Evolutionary conservation across 2,113 vertebrate genomes (phyloP), one percentile per base, ranked within the genome.

Genomic region (Charina bottae): DNA sequence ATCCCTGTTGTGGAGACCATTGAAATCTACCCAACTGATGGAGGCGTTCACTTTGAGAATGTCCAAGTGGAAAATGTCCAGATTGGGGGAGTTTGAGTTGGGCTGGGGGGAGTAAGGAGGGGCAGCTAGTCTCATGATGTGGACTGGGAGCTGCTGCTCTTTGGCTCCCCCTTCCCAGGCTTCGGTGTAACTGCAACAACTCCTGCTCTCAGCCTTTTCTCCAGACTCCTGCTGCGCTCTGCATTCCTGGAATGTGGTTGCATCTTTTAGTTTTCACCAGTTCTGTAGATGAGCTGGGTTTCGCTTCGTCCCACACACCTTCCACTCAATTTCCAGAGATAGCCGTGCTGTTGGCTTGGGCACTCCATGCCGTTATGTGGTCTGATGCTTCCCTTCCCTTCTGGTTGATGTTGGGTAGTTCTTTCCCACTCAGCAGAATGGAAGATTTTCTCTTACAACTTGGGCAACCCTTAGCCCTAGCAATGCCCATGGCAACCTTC

Each of bases 11-110:
- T 97, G 60, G 97, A 97, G 88, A 97, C 97, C 28, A 97, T 98
- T 6, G 97, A 98, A 93, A 97, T 97, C 93, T 97, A 97, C 92
- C 97, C 97, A 13, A 96, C 96, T 23, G 92, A 95, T 0, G 96
- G 95, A 0, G 96, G 95, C 0, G 97, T 97, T 42, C 96, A 96
- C 60, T 91, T 92, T 53, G 92, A 92, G 87, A 92, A 92, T 13
- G 53, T 89, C 85, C 92, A 91, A 62, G 64, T 94, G 92, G 95
- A 93, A 15, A 93, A 88, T 28, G 85, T 92, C 58, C 93, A 93
- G 89, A 90, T 95, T 6, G 94, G 93, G 21, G 93, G 89, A 17
- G 90, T 94, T 87, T 94, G 92, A 95, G 85, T 56, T 4, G 21
- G 84, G 90, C 46, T 23, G 46, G 60, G 88, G 90, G 64, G 83